Conservation (phyloP, 2,797 vertebrate genomes). For the Myotis vivesi region DNA sequence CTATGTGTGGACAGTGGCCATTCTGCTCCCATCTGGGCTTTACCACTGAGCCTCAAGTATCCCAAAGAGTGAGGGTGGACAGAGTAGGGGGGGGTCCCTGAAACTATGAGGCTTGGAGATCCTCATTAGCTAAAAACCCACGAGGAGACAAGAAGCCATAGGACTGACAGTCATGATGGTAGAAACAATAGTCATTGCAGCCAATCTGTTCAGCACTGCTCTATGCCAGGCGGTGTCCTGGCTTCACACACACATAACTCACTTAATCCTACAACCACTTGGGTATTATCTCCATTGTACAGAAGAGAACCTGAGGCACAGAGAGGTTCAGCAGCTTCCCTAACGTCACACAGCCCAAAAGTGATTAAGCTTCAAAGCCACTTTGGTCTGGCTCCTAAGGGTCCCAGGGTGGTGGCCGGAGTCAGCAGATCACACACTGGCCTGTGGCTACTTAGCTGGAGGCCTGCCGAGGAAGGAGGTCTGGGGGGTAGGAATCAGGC, state of each 20-base stretch:
- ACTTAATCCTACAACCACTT: neutral
- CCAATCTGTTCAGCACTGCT: neutral
- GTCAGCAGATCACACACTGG: accelerated
- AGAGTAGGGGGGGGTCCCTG: neutral
- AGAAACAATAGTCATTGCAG: neutral
- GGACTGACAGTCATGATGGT: accelerated
- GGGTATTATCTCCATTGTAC: neutral
- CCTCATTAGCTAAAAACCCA: neutral
- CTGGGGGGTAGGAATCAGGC: neutral
- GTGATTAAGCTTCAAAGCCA: neutral
- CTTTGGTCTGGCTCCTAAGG: neutral
- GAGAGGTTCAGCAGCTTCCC: neutral
- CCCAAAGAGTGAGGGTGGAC: neutral
- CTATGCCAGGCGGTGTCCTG: neutral
- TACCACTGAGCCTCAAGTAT: neutral
- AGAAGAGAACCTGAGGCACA: neutral
- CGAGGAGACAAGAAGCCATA: neutral
- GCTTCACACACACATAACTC: neutral
- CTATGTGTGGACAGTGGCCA: accelerated
- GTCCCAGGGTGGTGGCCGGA: neutral
- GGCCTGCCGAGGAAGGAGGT: neutral
- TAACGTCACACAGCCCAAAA: neutral
- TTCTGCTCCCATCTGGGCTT: neutral
- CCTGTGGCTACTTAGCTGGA: neutral
- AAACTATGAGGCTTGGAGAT: neutral